A percentile compares a stretch with the other conserved stretches of the same genome.
Evolutionary conservation across 2,888 invertebrate genomes (phyloP).

Genomic region (Kuschelorhynchus macadamiae): DNA sequence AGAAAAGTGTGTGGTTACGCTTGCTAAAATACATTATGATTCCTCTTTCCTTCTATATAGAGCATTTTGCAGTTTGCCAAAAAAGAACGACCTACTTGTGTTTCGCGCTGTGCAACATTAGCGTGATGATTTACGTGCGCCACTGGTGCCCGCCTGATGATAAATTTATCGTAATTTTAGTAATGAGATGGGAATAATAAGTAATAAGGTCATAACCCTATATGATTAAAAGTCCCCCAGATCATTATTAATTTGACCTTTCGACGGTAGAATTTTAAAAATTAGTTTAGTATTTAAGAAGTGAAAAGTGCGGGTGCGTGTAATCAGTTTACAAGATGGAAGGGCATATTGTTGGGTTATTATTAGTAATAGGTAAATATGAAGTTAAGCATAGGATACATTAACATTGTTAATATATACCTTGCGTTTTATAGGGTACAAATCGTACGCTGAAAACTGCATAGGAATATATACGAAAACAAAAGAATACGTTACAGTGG

Average conservation of each 20-base stretch:
- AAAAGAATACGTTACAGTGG: too few species aligned
- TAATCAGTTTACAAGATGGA: constrained; percentile 8
- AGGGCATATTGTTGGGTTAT: constrained; percentile 9
- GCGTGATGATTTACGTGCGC: not conserved
- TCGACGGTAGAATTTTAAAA: constrained; percentile 10
- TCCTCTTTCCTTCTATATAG: too few species aligned
- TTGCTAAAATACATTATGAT: too few species aligned
- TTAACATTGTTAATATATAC: too few species aligned
- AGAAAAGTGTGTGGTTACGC: too few species aligned
- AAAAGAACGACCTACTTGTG: too few species aligned
- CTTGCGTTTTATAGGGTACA: too few species aligned
- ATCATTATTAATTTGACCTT: constrained; percentile 38
- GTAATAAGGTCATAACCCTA: constrained; percentile 32
- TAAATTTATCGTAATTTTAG: constrained; percentile 24
- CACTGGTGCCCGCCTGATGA: constrained; percentile 5
- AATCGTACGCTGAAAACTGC: too few species aligned
- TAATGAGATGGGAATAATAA: constrained; percentile 30
- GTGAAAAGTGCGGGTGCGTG: not conserved
- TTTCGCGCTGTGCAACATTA: too few species aligned
- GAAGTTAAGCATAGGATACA: too few species aligned
- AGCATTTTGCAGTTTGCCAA: too few species aligned
- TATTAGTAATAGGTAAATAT: constrained; percentile 28
- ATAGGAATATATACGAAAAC: too few species aligned
- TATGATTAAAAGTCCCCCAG: constrained; percentile 22
- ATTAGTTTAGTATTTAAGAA: constrained; percentile 1